Evolutionary conservation across 1,140 invertebrate species (phyloP).

Genomic region (Yoshiicerus persimilis): DNA sequence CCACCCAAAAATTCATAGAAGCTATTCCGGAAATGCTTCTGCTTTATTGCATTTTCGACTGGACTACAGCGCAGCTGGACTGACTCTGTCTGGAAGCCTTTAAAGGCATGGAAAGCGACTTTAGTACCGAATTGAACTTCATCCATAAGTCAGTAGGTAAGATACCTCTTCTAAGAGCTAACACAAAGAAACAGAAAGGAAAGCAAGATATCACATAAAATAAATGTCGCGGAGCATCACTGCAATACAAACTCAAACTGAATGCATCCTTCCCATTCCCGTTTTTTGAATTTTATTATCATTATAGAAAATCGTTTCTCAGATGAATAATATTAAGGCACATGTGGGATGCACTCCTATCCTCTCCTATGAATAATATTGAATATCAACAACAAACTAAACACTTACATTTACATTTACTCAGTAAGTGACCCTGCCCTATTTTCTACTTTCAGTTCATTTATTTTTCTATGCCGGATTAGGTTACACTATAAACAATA

Average conservation of each 20-base stretch:
- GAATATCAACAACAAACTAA: neutral
- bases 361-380: neutral
- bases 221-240: neutral
- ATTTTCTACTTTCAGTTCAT: no score
- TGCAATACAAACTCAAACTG: neutral
- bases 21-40: slow-evolving; percentile 17
- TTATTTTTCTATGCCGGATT: neutral
- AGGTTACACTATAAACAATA: no score
- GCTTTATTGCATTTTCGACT: slow-evolving; percentile 14
- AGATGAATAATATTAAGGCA: neutral
- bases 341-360: neutral
- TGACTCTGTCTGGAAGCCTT: neutral
- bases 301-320: neutral
- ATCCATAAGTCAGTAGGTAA: neutral
- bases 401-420: neutral
- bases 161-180: neutral
- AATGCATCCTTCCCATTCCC: neutral
- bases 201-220: neutral
- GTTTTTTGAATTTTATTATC: slow-evolving; percentile 15
- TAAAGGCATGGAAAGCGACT: neutral
- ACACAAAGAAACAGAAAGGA: neutral
- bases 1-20: neutral
- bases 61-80: neutral
- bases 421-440: neutral
- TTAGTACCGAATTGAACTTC: neutral